Evolutionary conservation across 2,797 vertebrate species (phyloP).

Genomic region (Otolemur crassicaudatus): DNA sequence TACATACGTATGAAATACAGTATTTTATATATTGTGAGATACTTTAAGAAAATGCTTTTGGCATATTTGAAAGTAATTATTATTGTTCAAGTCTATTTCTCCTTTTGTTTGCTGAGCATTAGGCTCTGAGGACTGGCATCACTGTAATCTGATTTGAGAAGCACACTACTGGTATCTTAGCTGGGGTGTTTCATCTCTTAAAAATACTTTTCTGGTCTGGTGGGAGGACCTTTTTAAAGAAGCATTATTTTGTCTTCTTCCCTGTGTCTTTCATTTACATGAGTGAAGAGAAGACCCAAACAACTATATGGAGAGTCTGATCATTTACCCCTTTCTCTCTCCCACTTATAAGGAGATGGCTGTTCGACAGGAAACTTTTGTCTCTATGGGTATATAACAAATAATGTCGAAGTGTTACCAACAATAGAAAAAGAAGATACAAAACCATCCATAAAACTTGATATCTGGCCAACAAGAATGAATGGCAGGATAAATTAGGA

Average conservation of each 20-base stretch:
- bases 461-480: background rate
- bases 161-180: background rate
- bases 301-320: background rate
- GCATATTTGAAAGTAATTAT: constrained; percentile 28
- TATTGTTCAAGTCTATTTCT: background rate
- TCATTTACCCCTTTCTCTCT: background rate
- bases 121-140: background rate
- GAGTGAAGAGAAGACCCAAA: background rate
- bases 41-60: constrained; percentile 62
- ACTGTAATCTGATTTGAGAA: constrained; percentile 10
- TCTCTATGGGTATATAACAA: background rate
- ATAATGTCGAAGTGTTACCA: background rate
- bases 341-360: background rate
- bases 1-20: background rate
- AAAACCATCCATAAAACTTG: background rate
- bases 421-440: background rate
- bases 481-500: background rate
- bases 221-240: background rate
- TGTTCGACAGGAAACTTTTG: constrained; percentile 6
- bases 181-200: background rate
- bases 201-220: background rate
- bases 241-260: background rate
- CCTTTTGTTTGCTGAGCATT: constrained; percentile 43
- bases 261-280: background rate
- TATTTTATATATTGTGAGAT: background rate